phyloP scores from a whole-genome alignment of 2,797 vertebrate genomes.

The Anisognathus igniventris region DNA sequence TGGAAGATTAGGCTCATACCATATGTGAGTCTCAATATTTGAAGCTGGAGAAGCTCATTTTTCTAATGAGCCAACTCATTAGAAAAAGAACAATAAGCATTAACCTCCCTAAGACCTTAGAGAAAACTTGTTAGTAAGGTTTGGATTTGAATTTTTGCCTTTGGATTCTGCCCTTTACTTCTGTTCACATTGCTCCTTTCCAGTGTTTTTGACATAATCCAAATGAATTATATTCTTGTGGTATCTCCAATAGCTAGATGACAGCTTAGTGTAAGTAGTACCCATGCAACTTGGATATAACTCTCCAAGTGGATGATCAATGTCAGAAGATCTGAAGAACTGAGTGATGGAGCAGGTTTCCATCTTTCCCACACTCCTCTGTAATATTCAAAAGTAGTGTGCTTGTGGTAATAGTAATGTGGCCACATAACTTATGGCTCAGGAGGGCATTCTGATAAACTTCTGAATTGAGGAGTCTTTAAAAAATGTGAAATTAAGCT shows the following conservation, averaged over 20 bases:
- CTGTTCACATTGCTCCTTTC: not conserved
- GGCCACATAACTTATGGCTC: not conserved
- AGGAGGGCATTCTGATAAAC: not conserved
- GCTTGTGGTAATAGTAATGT: not conserved
- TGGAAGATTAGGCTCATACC: not conserved
- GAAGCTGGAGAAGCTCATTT: not conserved
- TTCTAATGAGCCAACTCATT: not conserved
- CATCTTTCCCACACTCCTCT: not conserved
- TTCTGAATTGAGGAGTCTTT: not conserved
- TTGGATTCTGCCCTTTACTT: not conserved
- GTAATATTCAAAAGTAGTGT: not conserved
- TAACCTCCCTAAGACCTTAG: not conserved
- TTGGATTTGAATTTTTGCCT: not conserved
- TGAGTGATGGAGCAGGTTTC: not conserved
- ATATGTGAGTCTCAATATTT: not conserved
- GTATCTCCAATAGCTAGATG: not conserved
- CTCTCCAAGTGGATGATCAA: not conserved
- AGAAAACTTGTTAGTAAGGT: not conserved
- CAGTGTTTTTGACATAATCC: not conserved
- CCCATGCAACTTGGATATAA: not conserved
- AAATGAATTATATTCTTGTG: not conserved
- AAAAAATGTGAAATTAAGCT: not conserved
- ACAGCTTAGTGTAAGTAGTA: not conserved
- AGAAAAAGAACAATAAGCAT: not conserved
- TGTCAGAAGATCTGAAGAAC: not conserved